Evolutionary conservation across 2,113 vertebrate species (phyloP), one percentile per base, ranked within the genome.

Genomic region (Grammomys dolichurus): DNA sequence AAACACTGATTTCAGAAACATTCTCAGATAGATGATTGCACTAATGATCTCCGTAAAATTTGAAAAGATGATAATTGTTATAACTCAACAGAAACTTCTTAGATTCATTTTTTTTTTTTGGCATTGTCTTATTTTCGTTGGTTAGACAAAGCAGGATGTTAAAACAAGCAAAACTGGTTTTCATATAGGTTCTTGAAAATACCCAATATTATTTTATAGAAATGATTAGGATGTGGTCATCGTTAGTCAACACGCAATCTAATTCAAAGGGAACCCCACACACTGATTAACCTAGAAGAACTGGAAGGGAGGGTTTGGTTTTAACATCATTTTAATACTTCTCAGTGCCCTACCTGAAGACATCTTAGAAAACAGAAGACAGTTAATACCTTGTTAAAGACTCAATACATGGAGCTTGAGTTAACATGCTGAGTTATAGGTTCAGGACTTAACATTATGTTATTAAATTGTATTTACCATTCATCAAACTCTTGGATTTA

Each of bases 81-180:
- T 54, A 26, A 77, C 3, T 78, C 28, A 75, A 87, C 8, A 90
- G 9, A 92, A 85, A 46, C 76, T 92, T 92, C 91, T 95, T 63
- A 90, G 75, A 90, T 22, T 85, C 19, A 46, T 63, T 51, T 51
- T 48, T 48, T 51, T 51, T 51, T 8, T 51, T 92, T 92, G 67
- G 78, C 51, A 84, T 3, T 72, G n/a, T n/a, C 70, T 90, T 17
- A 72, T 77, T 86, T 95, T 87, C 46, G 87, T 86, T 63, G 28
- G 48, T 76, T 43, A 89, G 43, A 6, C n/a, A 75, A 54, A 40
- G 12, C 54, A 80, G 40, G 31, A 90, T 93, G 65, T 16, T 76
- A 95, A 80, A 76, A 69, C 58, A 80, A 65, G 51, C 43, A n/a
- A 85, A 96, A 56, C 17, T 90, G 72, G 46, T 43, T 73, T 95